Base-by-base conservation (phyloP, 2,888 invertebrate genomes). In the Drosophila algonquin region DNA sequence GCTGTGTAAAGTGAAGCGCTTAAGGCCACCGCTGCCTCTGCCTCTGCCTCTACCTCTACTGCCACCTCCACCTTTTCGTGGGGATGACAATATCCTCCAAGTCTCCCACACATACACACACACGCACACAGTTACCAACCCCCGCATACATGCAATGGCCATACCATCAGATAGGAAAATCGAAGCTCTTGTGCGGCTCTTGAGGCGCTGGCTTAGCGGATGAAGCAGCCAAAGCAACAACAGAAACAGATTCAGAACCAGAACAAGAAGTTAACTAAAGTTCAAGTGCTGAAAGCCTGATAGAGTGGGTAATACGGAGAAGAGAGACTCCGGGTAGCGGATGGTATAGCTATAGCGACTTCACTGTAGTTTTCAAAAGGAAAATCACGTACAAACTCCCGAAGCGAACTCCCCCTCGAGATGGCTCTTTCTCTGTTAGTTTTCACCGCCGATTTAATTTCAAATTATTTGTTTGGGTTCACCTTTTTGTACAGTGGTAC, bases 1-100 rank as follows among this genome's bases (percentile, higher is more conserved):
- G 76, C 73, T 78, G 81, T 81, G 80, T 75, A 80, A 83, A 84
- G 80, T 76, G 75, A 64, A 73, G 64, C 72, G 77, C 80, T 82
- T 82, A 80, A 61, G 75, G 75, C 58, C 62, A 40, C 6, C 6
- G 14, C 40, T 40, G 35, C 40, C 6, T 40, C 14, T 2, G n/a
- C n/a, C n/a, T n/a, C 40, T 40, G 35, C 40, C 18, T 18, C 18
- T 18, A 18, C 18, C 18, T 18, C 18, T 18, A 18, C 18, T 18
- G 18, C 18, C 18, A 7, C n/a, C 7, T 14, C 40, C 7, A 40
- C 40, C 65, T 72, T 63, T 72, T 57, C 45, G 18, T 27, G 55
- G 57, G 63, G 75, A 64, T 6, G n/a, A 40, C 75, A 75, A 75
- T 75, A 75, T 75, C 75, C 81, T 72, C 75, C 81, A 68, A 61